phyloP scores from a whole-genome alignment of 2,888 invertebrate genomes.

The Morpho achilles region DNA sequence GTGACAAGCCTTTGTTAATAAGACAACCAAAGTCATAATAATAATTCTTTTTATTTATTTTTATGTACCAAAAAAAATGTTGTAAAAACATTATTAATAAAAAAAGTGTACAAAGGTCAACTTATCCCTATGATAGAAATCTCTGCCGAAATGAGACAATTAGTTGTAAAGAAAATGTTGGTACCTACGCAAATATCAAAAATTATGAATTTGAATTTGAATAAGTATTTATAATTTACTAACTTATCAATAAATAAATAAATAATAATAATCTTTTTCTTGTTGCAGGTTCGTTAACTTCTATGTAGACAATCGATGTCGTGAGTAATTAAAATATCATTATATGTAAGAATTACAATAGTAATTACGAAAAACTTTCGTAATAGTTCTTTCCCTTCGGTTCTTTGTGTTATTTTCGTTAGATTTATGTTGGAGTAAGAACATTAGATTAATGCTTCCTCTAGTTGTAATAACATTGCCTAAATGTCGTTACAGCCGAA shows the following conservation, averaged over 20 bases:
- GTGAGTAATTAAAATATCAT: constrained; percentile 26
- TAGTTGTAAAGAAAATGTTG: no score
- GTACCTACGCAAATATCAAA: no score
- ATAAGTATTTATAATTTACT: no score
- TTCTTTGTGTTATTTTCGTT: constrained; percentile 8
- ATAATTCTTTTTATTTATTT: no score
- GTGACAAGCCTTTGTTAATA: neutral
- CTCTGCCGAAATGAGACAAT: no score
- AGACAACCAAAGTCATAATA: neutral
- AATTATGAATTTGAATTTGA: no score
- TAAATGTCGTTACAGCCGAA: constrained; percentile 29
- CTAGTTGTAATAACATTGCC: constrained; percentile 16
- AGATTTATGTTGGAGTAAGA: constrained; percentile 11
- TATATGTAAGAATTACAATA: constrained; percentile 19
- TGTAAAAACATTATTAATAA: no score
- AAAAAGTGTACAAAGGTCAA: no score
- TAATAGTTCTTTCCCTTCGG: constrained; percentile 6
- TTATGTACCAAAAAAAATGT: no score
- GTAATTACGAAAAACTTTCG: constrained; percentile 15
- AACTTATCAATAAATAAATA: no score
- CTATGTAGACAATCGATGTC: constrained; percentile 17
- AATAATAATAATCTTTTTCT: constrained; percentile 25
- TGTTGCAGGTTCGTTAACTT: constrained; percentile 31
- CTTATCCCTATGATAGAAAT: no score
- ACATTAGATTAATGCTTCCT: constrained; percentile 20